Evolutionary conservation across 2,113 vertebrate species (phyloP).

Genomic region (Boleophthalmus pectinirostris): DNA sequence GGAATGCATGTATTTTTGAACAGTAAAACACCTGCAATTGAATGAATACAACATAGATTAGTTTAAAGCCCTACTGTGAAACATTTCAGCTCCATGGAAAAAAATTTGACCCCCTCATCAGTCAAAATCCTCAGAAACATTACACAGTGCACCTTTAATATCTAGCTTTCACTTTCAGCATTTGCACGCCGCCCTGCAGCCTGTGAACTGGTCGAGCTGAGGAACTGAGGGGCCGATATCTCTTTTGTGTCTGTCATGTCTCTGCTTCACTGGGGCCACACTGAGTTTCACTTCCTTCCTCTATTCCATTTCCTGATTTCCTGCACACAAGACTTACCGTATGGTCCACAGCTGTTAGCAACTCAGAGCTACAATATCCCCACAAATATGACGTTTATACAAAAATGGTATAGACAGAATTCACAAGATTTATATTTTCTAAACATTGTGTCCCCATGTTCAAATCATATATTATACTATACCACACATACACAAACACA

Average conservation of each 20-base stretch:
- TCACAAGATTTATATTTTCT: too few species aligned
- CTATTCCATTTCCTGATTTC: constrained; percentile 77
- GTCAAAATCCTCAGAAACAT: too few species aligned
- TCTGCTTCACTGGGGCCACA: constrained; percentile 48
- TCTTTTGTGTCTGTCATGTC: constrained; percentile 43
- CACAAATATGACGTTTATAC: not conserved
- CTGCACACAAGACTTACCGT: constrained; percentile 48
- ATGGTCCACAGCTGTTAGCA: constrained; percentile 18
- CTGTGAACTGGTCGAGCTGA: constrained; percentile 11
- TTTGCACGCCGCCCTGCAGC: constrained; percentile 8
- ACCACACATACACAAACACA: too few species aligned
- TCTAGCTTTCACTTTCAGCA: constrained; percentile 31
- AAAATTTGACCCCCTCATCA: too few species aligned
- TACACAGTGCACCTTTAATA: not conserved
- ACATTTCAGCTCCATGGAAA: too few species aligned
- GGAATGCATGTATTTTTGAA: too few species aligned
- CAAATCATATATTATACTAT: too few species aligned
- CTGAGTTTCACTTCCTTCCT: constrained; percentile 80
- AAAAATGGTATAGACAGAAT: constrained; percentile 2
- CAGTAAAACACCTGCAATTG: too few species aligned
- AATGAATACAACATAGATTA: too few species aligned
- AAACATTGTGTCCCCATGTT: too few species aligned
- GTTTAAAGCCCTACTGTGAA: too few species aligned
- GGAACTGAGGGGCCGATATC: constrained; percentile 19
- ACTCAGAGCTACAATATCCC: not conserved